Evolutionary conservation across 1,140 invertebrate genomes (phyloP).

Genomic region (Sitodiplosis mosellana): DNA sequence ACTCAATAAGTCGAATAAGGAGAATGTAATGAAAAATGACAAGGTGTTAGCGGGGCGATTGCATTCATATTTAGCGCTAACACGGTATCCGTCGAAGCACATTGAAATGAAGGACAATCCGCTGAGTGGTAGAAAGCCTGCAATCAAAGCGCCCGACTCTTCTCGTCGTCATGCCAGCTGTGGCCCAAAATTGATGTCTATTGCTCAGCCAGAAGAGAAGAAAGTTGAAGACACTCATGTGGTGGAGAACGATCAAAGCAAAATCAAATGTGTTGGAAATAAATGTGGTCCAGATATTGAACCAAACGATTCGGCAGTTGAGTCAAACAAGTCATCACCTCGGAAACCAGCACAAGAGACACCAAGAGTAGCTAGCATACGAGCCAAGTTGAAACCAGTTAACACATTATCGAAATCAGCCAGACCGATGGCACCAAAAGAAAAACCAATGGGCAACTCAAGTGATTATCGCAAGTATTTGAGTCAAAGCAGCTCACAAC

Average conservation of each 20-base stretch:
- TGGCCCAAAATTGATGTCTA: conserved; percentile 10
- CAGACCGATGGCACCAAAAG: background rate
- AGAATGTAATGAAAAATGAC: background rate
- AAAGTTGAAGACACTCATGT: conserved; percentile 10
- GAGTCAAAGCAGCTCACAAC: background rate
- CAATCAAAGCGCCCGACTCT: background rate
- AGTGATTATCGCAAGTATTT: background rate
- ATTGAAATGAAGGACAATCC: background rate
- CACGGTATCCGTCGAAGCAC: background rate
- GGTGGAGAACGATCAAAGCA: conserved; percentile 9
- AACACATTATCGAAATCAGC: background rate
- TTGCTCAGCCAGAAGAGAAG: conserved; percentile 9
- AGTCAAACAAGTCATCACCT: background rate
- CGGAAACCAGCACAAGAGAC: background rate
- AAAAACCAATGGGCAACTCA: background rate
- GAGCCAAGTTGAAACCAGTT: background rate
- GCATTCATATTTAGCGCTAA: background rate
- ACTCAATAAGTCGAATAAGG: background rate
- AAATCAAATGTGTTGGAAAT: conserved; percentile 1
- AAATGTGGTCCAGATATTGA: conserved; percentile 1
- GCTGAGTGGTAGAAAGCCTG: background rate
- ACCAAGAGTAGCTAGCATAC: background rate
- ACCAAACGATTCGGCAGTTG: background rate
- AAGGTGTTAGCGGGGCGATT: background rate
- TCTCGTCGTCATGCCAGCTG: background rate